phyloP scores from a whole-genome alignment of 2,888 invertebrate species.

The Synanthedon andrenaeformis region DNA sequence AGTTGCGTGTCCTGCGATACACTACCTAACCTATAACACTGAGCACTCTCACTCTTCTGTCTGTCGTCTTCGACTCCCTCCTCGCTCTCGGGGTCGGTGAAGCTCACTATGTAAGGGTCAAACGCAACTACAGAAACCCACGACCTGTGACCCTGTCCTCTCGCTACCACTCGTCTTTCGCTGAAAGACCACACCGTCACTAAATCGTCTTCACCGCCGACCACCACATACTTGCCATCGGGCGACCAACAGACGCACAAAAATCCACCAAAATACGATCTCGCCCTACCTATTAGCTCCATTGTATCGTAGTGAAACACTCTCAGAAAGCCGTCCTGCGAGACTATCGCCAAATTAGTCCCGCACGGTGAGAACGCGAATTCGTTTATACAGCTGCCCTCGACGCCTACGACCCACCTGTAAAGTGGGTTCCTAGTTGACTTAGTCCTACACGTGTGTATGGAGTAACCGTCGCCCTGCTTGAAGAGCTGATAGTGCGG shows the following conservation, averaged over 20 bases:
- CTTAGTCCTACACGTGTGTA: slow-evolving; percentile 96
- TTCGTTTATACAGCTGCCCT: slow-evolving; percentile 91
- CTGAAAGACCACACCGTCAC: slow-evolving; percentile 97
- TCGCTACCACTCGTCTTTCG: slow-evolving; percentile 93
- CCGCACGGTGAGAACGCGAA: slow-evolving; percentile 97
- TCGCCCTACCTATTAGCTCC: slow-evolving; percentile 93
- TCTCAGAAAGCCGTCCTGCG: slow-evolving; percentile 94
- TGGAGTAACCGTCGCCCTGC: slow-evolving; percentile 92
- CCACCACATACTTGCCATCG: slow-evolving; percentile 93
- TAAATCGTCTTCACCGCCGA: slow-evolving; percentile 98
- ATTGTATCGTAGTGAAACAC: slow-evolving; percentile 98
- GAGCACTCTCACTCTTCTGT: slow-evolving; percentile 49
- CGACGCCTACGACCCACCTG: slow-evolving; percentile 86
- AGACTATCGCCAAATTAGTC: slow-evolving; percentile 91
- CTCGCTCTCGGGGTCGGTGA: slow-evolving; percentile 73
- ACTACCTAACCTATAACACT: slow-evolving; percentile 89
- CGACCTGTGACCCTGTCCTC: slow-evolving; percentile 97
- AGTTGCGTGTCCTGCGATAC: slow-evolving; percentile 98
- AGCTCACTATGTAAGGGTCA: slow-evolving; percentile 85
- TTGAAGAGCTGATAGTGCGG: slow-evolving; percentile 97
- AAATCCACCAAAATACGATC: slow-evolving; percentile 98
- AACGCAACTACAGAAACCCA: slow-evolving; percentile 99
- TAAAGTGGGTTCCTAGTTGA: slow-evolving; percentile 94
- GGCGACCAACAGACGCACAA: slow-evolving; percentile 99
- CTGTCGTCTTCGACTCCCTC: slow-evolving; percentile 67